Percentiles rank a stretch among this genome's conserved stretches.
These are phyloP conservation scores for Nettapus auritus DNA, from an alignment of 2,113 vertebrate genomes.

Conservation along the genomic window DNA sequence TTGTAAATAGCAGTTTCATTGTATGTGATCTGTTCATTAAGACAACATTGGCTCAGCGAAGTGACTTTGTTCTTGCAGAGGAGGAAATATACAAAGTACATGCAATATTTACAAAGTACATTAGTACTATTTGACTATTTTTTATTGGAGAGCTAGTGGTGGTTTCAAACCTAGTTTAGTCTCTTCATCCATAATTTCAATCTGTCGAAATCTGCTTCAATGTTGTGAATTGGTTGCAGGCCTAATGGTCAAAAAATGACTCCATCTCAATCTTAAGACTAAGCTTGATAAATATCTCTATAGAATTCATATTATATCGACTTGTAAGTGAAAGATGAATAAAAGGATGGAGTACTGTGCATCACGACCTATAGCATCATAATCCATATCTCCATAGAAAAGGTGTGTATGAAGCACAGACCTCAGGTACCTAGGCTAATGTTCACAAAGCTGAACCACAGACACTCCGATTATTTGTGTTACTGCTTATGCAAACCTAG, in stretches of 20 bases:
- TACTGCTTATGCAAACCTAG: neutral
- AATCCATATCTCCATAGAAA: neutral
- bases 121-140: slow-evolving; percentile 13
- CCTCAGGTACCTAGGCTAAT: neutral
- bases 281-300: neutral
- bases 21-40: neutral
- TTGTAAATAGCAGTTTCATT: neutral
- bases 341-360: neutral
- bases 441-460: neutral
- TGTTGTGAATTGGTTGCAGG: neutral
- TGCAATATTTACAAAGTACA: slow-evolving; percentile 24
- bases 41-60: neutral
- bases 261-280: neutral
- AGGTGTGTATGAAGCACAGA: neutral
- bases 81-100: slow-evolving; percentile 15
- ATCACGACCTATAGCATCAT: fast-evolving
- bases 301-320: neutral
- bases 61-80: neutral
- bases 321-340: neutral
- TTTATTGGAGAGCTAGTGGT: slow-evolving; percentile 30
- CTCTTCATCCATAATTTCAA: neutral
- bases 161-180: slow-evolving; percentile 52
- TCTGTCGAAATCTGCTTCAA: slow-evolving; percentile 19
- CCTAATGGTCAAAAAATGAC: neutral
- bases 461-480: neutral